Percentiles rank a stretch among this genome's conserved stretches.
Evolutionary conservation across 2,113 vertebrate genomes (phyloP).

Genomic region (Ptilorrhoa leucosticta): DNA sequence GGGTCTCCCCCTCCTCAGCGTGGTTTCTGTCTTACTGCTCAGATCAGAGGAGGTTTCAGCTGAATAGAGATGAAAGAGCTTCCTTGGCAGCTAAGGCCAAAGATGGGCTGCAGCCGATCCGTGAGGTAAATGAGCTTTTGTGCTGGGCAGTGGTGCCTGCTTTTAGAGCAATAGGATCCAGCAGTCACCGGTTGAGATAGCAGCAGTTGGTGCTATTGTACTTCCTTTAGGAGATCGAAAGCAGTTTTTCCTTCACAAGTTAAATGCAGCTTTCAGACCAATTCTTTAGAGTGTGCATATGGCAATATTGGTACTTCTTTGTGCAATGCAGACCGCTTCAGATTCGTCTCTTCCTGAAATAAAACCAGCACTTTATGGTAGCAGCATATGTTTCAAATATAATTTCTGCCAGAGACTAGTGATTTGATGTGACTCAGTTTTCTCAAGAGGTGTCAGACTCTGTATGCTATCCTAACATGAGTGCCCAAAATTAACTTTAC

Average conservation of each 20-base stretch:
- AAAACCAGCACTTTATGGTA: neutral
- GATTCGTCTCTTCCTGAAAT: neutral
- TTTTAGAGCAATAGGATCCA: neutral
- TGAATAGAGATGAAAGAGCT: neutral
- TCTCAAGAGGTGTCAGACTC: constrained; percentile 44
- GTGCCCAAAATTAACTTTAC: neutral
- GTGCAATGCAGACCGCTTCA: neutral
- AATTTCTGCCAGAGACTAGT: neutral
- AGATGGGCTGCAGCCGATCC: constrained; percentile 1
- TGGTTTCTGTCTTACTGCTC: neutral
- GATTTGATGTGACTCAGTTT: constrained; percentile 18
- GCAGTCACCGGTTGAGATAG: neutral
- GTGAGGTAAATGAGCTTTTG: constrained; percentile 14
- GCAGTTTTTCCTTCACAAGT: neutral
- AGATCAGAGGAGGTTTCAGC: neutral
- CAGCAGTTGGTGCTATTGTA: constrained; percentile 24
- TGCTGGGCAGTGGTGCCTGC: neutral
- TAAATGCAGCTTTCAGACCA: neutral
- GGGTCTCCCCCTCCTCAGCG: neutral
- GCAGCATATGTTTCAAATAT: neutral
- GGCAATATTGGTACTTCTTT: neutral
- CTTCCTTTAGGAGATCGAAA: neutral
- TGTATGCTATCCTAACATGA: neutral
- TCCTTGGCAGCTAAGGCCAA: neutral
- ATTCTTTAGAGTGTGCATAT: neutral